These are phyloP conservation scores for Penaeus japonicus DNA, from an alignment of 1,140 invertebrate genomes.

Conservation along the genomic window DNA sequence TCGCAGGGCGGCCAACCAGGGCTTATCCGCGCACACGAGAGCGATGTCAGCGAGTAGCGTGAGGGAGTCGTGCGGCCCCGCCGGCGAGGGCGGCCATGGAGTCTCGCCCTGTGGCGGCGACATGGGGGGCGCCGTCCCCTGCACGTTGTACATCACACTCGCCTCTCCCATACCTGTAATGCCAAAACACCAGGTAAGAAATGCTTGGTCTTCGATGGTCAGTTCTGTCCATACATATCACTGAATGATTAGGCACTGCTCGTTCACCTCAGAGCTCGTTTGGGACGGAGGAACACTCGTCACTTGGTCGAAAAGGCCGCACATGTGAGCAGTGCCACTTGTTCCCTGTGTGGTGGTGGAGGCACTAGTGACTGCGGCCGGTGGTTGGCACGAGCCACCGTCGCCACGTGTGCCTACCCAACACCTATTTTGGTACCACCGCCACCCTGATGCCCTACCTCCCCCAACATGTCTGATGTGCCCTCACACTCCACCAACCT, in stretches of 20 bases:
- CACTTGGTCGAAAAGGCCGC: neutral
- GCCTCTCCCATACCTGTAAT: conserved; percentile 23
- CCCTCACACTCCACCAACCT: too few relatives aligned
- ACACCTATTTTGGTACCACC: conserved; percentile 40
- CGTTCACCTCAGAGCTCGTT: too few relatives aligned
- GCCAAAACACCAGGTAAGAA: too few relatives aligned
- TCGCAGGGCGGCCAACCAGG: conserved; percentile 39
- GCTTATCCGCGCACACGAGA: conserved; percentile 45
- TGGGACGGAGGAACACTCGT: too few relatives aligned
- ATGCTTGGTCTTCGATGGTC: too few relatives aligned
- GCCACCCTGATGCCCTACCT: neutral
- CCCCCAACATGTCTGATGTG: too few relatives aligned
- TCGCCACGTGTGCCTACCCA: conserved; percentile 40
- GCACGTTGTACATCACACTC: neutral
- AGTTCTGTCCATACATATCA: too few relatives aligned
- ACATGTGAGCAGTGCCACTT: conserved; percentile 34
- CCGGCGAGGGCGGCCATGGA: conserved; percentile 37
- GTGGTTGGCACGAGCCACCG: conserved; percentile 43
- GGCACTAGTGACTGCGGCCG: conserved; percentile 46
- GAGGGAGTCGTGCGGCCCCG: conserved; percentile 33
- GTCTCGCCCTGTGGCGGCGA: conserved; percentile 1
- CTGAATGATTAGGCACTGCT: too few relatives aligned
- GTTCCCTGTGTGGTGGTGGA: conserved; percentile 32
- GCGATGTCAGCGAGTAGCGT: conserved; percentile 53
- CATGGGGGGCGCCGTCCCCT: neutral